Evolutionary conservation across 2,113 vertebrate species (phyloP), one percentile per base, ranked within the genome.

Genomic region (zebrafish (Danio rerio)): DNA sequence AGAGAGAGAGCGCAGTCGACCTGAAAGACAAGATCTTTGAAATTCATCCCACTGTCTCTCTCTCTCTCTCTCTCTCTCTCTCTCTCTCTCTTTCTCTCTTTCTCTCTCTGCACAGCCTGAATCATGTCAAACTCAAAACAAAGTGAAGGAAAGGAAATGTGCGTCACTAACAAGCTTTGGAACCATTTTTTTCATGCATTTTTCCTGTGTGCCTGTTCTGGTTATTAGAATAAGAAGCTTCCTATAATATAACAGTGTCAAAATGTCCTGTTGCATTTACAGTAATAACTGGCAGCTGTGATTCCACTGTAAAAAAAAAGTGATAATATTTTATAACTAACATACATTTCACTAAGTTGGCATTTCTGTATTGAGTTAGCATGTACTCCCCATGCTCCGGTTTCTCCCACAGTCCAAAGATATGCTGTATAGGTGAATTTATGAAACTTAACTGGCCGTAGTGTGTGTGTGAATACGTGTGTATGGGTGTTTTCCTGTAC

Each of bases 111-210:
- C 43, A 72, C 66, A 53, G 47, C 15, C 62, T 80, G 53, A 49
- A 77, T 77, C 8, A 62, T 9, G 13, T 63, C 80, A 47, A 58
- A 49, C 62, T 75, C 66, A 21, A 53, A 53, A 55, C 49, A 31
- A 74, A 76, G 73, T 20, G 73, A 12, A 74, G 62, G 20, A 50
- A 42, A 3, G 53, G 7, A 50, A 45, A 81, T 50, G 80, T 65
- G 83, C 76, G 61, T 58, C 73, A 56, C 81, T 86, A 81, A 86
- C 73, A 78, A 81, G 79, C 74, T 84, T 53, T 58, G 68, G 68
- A 52, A 81, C 16, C 12, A 13, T 58, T 58, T 80, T 53, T 45
- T 20, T 47, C 31, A 42, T 15, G 16, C 49, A 68, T 20, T 73
- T 81, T 45, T 82, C 62, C 50, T 53, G 40, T 53, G 40, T 6